Evolutionary conservation across 1,140 invertebrate genomes (phyloP), one percentile per base, ranked within the genome.

Genomic region (Pogonomyrmex californicus): DNA sequence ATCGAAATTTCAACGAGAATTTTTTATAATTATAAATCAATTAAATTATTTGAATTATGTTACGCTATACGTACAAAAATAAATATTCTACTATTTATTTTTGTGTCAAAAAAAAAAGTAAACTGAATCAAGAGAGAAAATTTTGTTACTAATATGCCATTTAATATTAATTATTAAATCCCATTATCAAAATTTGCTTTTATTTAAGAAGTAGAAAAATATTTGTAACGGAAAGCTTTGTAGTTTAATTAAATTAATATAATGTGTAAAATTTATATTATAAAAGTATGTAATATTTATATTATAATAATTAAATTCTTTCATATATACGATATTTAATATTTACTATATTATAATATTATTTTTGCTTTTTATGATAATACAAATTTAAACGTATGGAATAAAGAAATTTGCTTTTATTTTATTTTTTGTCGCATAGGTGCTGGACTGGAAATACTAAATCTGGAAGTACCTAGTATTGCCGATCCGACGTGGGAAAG

Each of bases 401-500:
- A 49, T 71, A 56, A 73, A 3, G 2, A 23, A 68, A 62, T 62
- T 23, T 23, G 23, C 23, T 23, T 23, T 23, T 5, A 4, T 82
- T 75, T 6, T 12, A 5, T 0, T 73, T 60, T 78, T n/a, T 4
- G 0, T 68, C 0, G 65, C 49, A 0, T 85, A 94, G 94, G 92
- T 5, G 38, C 88, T 36, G 85, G 89, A 12, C 36, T 94, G 6
- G 88, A 92, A 51, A 78, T 93, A 17, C 77, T 91, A 5, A 91
- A 83, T 66, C 81, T 95, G 17, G 87, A 94, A 0, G 93, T 94
- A 54, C 95, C 95, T 38, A 86, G 63, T 38, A 91, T 95, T 30
- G 93, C 92, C 0, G 95, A 95, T 88, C 95, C 94, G 2, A 90
- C 94, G 60, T 90, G 78, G 49, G 92, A 94, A 23, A 92, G 89